A percentile compares a stretch with the other conserved stretches of the same genome.
Evolutionary conservation across 2,113 vertebrate genomes (phyloP).

Genomic region (Myiopsitta monachus): DNA sequence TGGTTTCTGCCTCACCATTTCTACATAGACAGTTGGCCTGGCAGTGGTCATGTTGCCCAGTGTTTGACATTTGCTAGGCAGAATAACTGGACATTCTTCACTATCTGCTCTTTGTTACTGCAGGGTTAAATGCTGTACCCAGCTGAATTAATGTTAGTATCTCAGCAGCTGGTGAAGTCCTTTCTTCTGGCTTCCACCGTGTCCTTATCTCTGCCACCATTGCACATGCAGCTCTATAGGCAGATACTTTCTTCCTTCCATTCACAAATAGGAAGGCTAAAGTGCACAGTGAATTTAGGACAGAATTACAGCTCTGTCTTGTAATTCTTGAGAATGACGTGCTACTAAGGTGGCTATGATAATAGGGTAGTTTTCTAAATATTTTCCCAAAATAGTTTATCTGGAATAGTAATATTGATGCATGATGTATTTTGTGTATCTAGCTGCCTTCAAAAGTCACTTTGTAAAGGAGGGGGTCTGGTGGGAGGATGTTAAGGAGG

Average conservation of each 20-base stretch:
- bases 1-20: neutral
- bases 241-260: accelerated
- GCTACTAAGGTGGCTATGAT: neutral
- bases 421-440: neutral
- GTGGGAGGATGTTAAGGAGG: neutral
- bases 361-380: neutral
- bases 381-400: neutral
- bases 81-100: neutral
- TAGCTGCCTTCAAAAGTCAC: neutral
- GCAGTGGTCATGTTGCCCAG: neutral
- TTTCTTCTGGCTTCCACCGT: neutral
- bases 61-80: neutral
- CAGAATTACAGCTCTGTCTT: neutral
- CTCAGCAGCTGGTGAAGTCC: neutral
- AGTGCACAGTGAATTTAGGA: neutral
- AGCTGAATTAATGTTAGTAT: neutral
- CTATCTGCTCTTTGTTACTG: neutral
- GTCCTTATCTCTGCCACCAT: neutral
- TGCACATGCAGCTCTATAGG: neutral
- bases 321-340: accelerated
- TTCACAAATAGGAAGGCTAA: neutral
- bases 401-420: neutral
- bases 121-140: neutral
- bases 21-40: neutral
- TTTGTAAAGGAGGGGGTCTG: neutral